phyloP scores from a whole-genome alignment of 2,797 vertebrate species.

The Scleropages formosus region DNA sequence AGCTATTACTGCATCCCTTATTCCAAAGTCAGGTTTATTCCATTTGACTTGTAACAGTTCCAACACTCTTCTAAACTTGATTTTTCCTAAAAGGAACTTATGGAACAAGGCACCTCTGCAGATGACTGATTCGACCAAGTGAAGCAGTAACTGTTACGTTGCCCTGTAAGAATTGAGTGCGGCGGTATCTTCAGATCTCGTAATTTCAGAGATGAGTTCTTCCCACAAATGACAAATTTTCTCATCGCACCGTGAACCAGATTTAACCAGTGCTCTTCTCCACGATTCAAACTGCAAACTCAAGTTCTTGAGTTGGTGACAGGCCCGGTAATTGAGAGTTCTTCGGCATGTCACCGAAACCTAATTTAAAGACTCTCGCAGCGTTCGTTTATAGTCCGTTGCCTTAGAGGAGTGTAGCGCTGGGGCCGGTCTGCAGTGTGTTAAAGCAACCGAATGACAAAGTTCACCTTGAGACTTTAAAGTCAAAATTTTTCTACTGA shows the following conservation, averaged over 20 bases:
- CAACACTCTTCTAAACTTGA: not conserved
- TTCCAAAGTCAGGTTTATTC: not conserved
- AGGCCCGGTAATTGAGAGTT: not conserved
- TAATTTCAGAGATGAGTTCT: not conserved
- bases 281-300: not conserved
- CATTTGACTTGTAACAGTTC: not conserved
- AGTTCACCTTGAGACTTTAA: slow-evolving; percentile 21
- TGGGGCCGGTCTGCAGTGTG: not conserved
- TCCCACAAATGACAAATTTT: not conserved
- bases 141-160: not conserved
- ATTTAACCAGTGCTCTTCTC: no score
- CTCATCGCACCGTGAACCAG: not conserved
- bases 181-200: not conserved
- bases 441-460: not conserved
- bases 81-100: not conserved
- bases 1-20: not conserved
- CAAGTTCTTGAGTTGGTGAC: not conserved
- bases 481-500: slow-evolving; percentile 1
- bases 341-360: slow-evolving; percentile 12
- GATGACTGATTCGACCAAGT: not conserved
- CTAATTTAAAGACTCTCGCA: slow-evolving; percentile 3
- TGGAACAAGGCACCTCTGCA: not conserved
- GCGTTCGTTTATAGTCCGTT: not conserved
- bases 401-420: no score
- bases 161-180: not conserved